Base-by-base conservation (phyloP, 2,888 invertebrate species). In the Pasiphila rectangulata region DNA sequence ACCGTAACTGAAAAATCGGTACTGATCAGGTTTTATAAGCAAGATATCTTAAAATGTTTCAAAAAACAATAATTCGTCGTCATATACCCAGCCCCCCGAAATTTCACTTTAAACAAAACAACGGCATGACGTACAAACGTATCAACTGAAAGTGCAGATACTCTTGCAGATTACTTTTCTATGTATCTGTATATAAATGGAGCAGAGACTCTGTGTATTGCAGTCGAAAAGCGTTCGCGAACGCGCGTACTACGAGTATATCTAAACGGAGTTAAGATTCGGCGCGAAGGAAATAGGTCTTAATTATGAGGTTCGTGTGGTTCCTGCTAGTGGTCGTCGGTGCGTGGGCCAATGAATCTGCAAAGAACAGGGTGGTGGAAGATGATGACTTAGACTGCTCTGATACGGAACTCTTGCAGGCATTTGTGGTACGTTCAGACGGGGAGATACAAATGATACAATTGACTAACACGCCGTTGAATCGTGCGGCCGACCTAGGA, bases 181-280 rank as follows among this genome's bases (percentile, higher is more conserved):
- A 72, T 75, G 71, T 81, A 76, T 77, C 71, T 78, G 69, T 77
- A 83, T 87, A 84, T 87, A 87, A 83, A 80, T 77, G 76, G 76
- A 77, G 71, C 77, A 73, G 71, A 79, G 74, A 61, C 79, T 77
- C 67, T 56, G 69, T 52, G 69, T 63, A 57, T 66, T 74, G 79
- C 85, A 87, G 87, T 87, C 78, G 82, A 81, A 79, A 83, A 69
- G 76, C 63, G 70, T 68, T 64, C 79, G 83, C 77, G 79, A 72
- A 58, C 82, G 83, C 77, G 85, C 69, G 72, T 66, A 68, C 68
- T 47, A 10, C n/a, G n/a, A n/a, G n/a, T n/a, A 41, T 54, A 57
- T 54, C 64, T 64, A 27, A 55, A 52, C 61, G 67, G 54, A 59
- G 69, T 67, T 69, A 64, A 67, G 46, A 57, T 54, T 56, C 30